Evolutionary conservation across 2,888 invertebrate genomes (phyloP), one percentile per base, ranked within the genome.

Genomic region (Patella depressa): DNA sequence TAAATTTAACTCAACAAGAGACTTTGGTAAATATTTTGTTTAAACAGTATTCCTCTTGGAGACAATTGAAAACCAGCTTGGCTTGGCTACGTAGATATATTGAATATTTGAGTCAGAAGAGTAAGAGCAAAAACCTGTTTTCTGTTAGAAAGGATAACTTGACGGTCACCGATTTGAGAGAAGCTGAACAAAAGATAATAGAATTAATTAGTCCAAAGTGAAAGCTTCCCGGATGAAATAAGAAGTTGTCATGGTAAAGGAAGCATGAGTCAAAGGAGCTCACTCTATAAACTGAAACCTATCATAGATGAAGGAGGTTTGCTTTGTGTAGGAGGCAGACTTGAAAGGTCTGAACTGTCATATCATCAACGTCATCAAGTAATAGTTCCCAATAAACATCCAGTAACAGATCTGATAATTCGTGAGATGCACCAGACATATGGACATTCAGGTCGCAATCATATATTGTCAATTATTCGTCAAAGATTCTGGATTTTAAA

Each of bases 401-500:
- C 3, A 17, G 59, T 77, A 45, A n/a, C 71, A 17, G 24, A 34
- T 19, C 55, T 76, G n/a, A 53, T 76, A n/a, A 29, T 76, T 24
- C 15, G n/a, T n/a, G 24, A 72, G 17, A 19, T 17, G 34, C 76
- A 76, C 72, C n/a, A 24, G n/a, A 59, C 59, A 5, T 59, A 15
- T 59, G 70, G 45, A 12, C 54, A 71, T 34, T 11, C 15, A 19
- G 75, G 59, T 14, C 53, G 55, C 15, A 55, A 76, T 11, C 76
- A 76, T 53, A 71, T 71, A n/a, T 53, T 76, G 29, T 53, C 69
- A 11, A 53, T 53, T 29, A 9, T 71, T 15, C 69, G 76, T 19
- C 70, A 72, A 24, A 9, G 17, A 24, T 76, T 53, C 29, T 76
- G 76, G 76, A 76, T 76, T n/a, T 17, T 45, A 15, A 54, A 54